Percentiles rank a stretch among this genome's conserved stretches.
Evolutionary conservation across 1,140 invertebrate genomes (phyloP).

Genomic region (Drosophila oshimai): DNA sequence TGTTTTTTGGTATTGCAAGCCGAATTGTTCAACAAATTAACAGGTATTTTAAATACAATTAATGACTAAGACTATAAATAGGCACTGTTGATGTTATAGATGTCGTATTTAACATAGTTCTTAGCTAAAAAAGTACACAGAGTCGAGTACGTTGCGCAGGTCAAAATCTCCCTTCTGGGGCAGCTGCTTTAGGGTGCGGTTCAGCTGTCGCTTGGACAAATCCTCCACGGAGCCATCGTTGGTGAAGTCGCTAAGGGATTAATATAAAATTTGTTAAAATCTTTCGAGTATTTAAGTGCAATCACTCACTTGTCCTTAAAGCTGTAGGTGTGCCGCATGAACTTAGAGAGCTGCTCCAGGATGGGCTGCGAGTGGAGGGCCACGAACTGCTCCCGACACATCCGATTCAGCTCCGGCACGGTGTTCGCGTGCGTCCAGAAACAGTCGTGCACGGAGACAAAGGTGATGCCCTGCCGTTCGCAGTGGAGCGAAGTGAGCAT

Average conservation of each 20-base stretch:
- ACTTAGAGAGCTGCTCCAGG: conserved; percentile 92
- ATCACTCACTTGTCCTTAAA: conserved; percentile 84
- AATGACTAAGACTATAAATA: conserved; percentile 36
- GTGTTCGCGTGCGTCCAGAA: conserved; percentile 98
- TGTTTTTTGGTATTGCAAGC: conserved; percentile 59
- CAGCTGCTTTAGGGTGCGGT: conserved; percentile 85
- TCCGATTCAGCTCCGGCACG: conserved; percentile 95
- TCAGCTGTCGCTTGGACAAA: conserved; percentile 86
- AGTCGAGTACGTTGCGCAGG: conserved; percentile 88
- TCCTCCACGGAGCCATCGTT: conserved; percentile 84
- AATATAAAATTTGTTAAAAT: background rate
- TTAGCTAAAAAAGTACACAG: conserved; percentile 93
- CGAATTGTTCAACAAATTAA: conserved; percentile 54
- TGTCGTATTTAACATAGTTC: conserved; percentile 86
- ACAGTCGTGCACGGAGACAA: conserved; percentile 99
- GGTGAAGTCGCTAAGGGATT: conserved; percentile 83
- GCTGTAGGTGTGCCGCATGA: conserved; percentile 88
- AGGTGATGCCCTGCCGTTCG: conserved; percentile 91
- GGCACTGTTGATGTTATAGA: conserved; percentile 37
- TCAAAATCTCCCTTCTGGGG: conserved; percentile 90
- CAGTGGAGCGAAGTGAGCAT: conserved; percentile 98
- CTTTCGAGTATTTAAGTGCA: background rate
- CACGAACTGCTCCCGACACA: conserved; percentile 98
- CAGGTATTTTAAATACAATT: conserved; percentile 28
- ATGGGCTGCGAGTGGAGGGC: conserved; percentile 96